A percentile compares a stretch with the other conserved stretches of the same genome.
Conservation (phyloP, 2,113 vertebrate species). For the Apteryx owenii region DNA sequence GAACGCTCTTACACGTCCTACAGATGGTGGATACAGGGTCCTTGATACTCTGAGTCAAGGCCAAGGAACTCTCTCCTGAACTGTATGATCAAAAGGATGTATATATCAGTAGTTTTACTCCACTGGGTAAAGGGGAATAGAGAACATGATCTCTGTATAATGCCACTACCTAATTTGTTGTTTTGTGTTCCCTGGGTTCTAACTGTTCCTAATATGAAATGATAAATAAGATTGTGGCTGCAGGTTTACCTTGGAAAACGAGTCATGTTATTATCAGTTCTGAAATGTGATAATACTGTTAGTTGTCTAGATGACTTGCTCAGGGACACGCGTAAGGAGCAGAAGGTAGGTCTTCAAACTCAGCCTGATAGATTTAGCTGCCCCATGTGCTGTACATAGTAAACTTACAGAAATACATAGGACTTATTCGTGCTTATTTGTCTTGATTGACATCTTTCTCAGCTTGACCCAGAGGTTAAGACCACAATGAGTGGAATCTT, state of each 20-base stretch:
- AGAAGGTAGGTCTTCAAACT: accelerated
- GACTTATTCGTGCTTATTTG: not conserved
- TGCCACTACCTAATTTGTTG: not conserved
- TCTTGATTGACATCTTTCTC: not conserved
- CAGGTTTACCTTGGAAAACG: not conserved
- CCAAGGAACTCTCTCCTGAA: not conserved
- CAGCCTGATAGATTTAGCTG: not conserved
- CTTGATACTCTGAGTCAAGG: not conserved
- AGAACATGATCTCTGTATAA: not conserved
- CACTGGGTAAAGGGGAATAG: not conserved
- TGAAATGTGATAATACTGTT: not conserved
- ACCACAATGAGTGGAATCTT: not conserved
- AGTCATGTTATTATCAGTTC: not conserved
- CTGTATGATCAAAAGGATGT: not conserved
- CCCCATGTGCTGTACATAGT: not conserved
- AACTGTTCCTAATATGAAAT: not conserved
- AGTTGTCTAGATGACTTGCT: not conserved
- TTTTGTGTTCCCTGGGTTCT: not conserved
- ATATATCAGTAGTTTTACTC: not conserved
- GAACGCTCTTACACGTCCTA: not conserved
- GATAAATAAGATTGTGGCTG: not conserved
- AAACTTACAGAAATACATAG: not conserved
- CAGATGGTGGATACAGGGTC: not conserved
- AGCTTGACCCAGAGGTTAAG: not conserved
- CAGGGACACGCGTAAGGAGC: not conserved